Evolutionary conservation across 2,797 vertebrate species (phyloP).

Genomic region (Miichthys miiuy): DNA sequence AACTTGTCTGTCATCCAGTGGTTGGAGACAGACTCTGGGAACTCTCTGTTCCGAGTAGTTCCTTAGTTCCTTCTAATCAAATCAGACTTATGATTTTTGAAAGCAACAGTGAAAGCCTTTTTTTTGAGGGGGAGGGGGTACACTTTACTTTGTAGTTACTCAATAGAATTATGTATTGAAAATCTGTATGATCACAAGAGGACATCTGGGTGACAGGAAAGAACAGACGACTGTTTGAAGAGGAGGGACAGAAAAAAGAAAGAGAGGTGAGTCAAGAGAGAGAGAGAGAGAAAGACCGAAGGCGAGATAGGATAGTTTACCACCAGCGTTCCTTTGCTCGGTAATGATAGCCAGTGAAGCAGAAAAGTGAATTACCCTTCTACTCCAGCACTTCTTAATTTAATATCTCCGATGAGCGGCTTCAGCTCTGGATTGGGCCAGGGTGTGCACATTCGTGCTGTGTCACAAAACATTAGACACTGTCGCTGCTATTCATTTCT

Average conservation of each 20-base stretch:
- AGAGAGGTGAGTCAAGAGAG: constrained; percentile 20
- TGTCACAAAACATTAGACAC: constrained; percentile 96
- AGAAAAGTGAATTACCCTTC: constrained; percentile 99
- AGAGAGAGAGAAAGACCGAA: constrained; percentile 36
- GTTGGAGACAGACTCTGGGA: neutral
- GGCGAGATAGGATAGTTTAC: constrained; percentile 77
- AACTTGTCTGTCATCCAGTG: neutral
- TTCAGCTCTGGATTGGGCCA: constrained; percentile 84
- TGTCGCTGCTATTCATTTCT: constrained; percentile 90
- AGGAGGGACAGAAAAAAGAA: neutral
- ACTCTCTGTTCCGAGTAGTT: no score
- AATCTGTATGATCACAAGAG: constrained; percentile 19
- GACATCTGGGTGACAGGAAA: constrained; percentile 15
- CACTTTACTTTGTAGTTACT: neutral
- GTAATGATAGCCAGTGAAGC: constrained; percentile 93
- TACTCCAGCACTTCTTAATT: constrained; percentile 98
- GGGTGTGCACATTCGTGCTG: constrained; percentile 90
- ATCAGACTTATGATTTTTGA: neutral
- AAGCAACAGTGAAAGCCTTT: neutral
- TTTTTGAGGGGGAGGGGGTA: neutral
- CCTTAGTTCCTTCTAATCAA: neutral
- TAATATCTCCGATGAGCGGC: constrained; percentile 96
- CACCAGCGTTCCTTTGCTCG: constrained; percentile 80
- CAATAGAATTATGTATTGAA: neutral
- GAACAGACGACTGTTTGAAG: constrained; percentile 31